A percentile compares a stretch with the other conserved stretches of the same genome.
Conservation (phyloP, 1,140 invertebrate genomes). For the Samia ricini region DNA sequence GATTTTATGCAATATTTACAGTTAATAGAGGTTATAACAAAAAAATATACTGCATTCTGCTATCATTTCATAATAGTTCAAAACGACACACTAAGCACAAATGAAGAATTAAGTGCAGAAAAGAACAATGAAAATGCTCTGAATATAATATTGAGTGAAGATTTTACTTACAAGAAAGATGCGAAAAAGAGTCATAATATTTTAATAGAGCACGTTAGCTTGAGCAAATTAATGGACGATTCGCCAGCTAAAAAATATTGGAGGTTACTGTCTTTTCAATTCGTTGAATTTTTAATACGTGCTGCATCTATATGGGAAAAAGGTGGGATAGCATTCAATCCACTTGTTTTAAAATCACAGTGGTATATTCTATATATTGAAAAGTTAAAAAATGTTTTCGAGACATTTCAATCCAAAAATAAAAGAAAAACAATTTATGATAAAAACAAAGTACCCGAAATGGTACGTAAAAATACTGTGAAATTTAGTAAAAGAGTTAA, state of each 20-base stretch:
- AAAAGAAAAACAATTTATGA: constrained; percentile 12
- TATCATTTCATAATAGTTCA: constrained; percentile 46
- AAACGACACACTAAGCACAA: constrained; percentile 38
- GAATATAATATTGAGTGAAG: constrained; percentile 37
- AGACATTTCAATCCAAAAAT: constrained; percentile 7
- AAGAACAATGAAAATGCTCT: constrained; percentile 52
- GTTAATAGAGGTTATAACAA: constrained; percentile 40
- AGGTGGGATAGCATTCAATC: constrained; percentile 61
- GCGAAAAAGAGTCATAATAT: constrained; percentile 25
- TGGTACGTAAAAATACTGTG: constrained; percentile 7
- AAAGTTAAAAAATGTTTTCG: constrained; percentile 40
- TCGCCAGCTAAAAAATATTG: constrained; percentile 52
- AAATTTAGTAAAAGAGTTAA: constrained; percentile 44
- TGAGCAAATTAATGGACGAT: constrained; percentile 44
- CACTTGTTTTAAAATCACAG: constrained; percentile 42
- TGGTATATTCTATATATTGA: constrained; percentile 39
- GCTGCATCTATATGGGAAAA: constrained; percentile 63
- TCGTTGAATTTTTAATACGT: constrained; percentile 53
- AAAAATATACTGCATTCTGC: constrained; percentile 42
- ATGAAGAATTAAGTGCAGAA: constrained; percentile 35
- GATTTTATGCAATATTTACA: constrained; percentile 40
- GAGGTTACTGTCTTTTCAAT: constrained; percentile 41
- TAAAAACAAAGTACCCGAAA: constrained; percentile 7
- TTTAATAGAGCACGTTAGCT: constrained; percentile 35
- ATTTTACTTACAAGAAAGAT: constrained; percentile 21